Base-by-base conservation (phyloP, 2,888 invertebrate species). In the Nipponacmea schrenckii region DNA sequence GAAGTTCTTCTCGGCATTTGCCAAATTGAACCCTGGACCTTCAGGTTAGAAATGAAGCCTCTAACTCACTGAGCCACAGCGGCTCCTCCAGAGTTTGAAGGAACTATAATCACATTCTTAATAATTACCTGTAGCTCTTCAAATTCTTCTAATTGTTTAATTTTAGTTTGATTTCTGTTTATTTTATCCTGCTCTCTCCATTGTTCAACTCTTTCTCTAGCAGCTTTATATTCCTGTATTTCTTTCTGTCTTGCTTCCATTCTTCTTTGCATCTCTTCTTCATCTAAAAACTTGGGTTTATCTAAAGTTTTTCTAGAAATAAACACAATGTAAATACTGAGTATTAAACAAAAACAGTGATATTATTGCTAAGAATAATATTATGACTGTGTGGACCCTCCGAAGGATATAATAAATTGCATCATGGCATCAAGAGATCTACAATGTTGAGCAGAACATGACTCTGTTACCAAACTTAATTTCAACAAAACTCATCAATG, bases 81-180 rank as follows among this genome's bases (percentile, higher is more conserved):
- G n/a, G n/a, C n/a, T n/a, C n/a, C n/a, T n/a, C n/a, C n/a, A n/a
- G n/a, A n/a, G n/a, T n/a, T n/a, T n/a, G n/a, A n/a, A n/a, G n/a
- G n/a, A n/a, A 31, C 31, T 31, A 8, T 39, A 39, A 5, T 39
- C 10, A 39, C 4, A 39, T 39, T 39, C 10, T 10, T 8, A 39
- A 5, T 39, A 2, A 27, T 31, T 77, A 88, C 88, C 87, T 89
- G 89, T 70, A 88, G 74, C 31, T 84, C 79, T 73, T 88, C 86
- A 73, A 83, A 86, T 69, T 85, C 80, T 66, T 87, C 85, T 26
- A 89, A 77, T 76, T 89, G 89, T 75, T 81, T 77, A 31, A 87
- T 79, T 75, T 89, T 89, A 67, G 81, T 81, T 71, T 79, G 70
- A 79, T 88, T 87, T 62, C 88, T 78, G 68, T 81, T 76, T 46